Percentiles rank a stretch among this genome's conserved stretches.
phyloP scores from a whole-genome alignment of 2,113 vertebrate genomes.

The Hydrolagus affinis region DNA sequence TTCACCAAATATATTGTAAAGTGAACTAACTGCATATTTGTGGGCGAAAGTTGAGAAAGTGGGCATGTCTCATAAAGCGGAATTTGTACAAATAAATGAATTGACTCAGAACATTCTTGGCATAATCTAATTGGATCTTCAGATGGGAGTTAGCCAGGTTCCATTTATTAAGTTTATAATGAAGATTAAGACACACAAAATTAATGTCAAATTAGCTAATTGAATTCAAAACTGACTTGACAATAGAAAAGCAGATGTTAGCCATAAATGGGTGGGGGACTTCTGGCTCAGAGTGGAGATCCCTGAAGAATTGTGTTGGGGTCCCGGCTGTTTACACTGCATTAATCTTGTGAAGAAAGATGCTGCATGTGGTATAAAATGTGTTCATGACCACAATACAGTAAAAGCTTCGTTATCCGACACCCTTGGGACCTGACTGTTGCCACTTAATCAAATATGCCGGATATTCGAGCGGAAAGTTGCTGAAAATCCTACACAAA shows the following conservation, averaged over 20 bases:
- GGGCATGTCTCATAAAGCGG: background rate
- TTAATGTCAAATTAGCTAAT: background rate
- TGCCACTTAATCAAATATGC: too few species aligned
- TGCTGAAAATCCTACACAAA: too few species aligned
- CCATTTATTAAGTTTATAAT: background rate
- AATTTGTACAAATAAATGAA: background rate
- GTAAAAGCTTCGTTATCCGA: too few species aligned
- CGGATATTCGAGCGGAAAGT: too few species aligned
- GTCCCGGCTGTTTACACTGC: background rate
- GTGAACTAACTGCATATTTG: too few species aligned
- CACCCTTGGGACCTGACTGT: too few species aligned
- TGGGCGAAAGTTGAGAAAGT: background rate
- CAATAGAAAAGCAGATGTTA: background rate
- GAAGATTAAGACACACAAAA: background rate
- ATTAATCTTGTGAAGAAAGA: background rate
- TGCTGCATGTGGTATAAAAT: background rate
- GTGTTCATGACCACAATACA: too few species aligned
- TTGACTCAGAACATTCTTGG: background rate
- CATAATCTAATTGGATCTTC: background rate
- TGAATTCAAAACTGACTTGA: background rate
- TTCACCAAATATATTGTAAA: too few species aligned
- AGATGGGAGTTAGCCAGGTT: background rate
- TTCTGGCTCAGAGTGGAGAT: background rate
- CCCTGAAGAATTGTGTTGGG: too few species aligned
- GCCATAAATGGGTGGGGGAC: background rate